A percentile compares a stretch with the other conserved stretches of the same genome.
Evolutionary conservation across 2,113 vertebrate genomes (phyloP).

Genomic region (Cyanoramphus novaezelandiae): DNA sequence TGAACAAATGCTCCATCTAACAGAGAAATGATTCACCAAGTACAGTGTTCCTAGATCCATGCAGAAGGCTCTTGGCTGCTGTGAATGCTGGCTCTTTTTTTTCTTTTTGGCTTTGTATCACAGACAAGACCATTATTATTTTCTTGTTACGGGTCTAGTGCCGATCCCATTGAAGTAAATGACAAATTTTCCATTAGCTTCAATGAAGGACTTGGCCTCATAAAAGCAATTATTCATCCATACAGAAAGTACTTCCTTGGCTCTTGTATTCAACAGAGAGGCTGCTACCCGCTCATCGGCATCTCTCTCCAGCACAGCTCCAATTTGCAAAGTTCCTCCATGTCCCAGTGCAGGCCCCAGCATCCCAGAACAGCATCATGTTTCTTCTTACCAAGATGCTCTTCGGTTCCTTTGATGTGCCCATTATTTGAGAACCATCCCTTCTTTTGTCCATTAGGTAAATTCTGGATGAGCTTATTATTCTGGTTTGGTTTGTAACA

Average conservation of each 20-base stretch:
- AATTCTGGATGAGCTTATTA: slow-evolving; percentile 45
- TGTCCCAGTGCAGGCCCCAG: background rate
- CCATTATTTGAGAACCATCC: slow-evolving; percentile 22
- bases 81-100: background rate
- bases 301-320: background rate
- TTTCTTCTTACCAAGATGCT: slow-evolving; percentile 5
- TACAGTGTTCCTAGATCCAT: slow-evolving; percentile 18
- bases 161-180: background rate
- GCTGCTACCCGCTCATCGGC: background rate
- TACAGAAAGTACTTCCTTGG: background rate
- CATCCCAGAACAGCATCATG: background rate
- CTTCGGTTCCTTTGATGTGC: slow-evolving; percentile 22
- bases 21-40: slow-evolving; percentile 46
- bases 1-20: slow-evolving; percentile 50
- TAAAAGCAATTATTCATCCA: slow-evolving; percentile 26
- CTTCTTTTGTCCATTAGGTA: slow-evolving; percentile 51
- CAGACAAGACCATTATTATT: slow-evolving; percentile 29
- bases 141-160: background rate
- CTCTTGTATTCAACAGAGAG: background rate
- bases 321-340: background rate
- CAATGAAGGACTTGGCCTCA: background rate
- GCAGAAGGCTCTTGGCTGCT: slow-evolving; percentile 25
- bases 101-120: background rate
- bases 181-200: slow-evolving; percentile 3
- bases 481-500: slow-evolving; percentile 34